Base-by-base conservation (phyloP, 1,140 invertebrate species). In the Caerostris darwini region DNA sequence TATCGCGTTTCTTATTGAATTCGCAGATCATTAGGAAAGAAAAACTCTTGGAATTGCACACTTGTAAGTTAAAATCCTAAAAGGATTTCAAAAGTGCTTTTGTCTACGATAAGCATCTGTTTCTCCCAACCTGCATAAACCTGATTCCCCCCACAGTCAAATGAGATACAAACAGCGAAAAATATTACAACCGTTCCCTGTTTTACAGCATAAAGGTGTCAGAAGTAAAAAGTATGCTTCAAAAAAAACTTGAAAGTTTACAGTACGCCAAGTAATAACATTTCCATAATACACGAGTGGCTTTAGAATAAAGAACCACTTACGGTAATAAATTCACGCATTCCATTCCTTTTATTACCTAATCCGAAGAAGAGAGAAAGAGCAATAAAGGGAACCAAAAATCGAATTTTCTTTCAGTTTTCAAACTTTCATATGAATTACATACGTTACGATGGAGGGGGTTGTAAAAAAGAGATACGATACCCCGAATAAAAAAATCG, bases 261-360 rank as follows among this genome's bases (percentile, higher is more conserved):
- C 67, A 56, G 88, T 57, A 57, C 71, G 88, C 50, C 14, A 50
- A 90, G 88, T 71, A 90, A 90, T 90, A 90, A 90, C 88, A 90
- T 71, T 71, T 71, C 54, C 88, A 71, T 19, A 61, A 54, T 64
- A 67, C 59, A 50, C 67, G 56, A 90, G 88, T 90, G 71, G 17
- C 67, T 71, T 71, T 56, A 56, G 88, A 69, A 90, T 90, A 71
- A 90, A 90, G 67, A 77, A 77, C 69, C 69, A 77, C 69, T 77
- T 77, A 77, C 50, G 19, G 69, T 77, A 77, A 77, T 77, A 77
- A 77, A 77, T 77, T 77, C 69, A 77, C 53, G 7, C 82, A 58
- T 77, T 77, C 69, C 34, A 58, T 57, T 59, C 82, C 82, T 85
- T 85, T 85, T 85, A 85, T 85, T 85, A 19, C 82, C n/a, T 85